A percentile compares a stretch with the other conserved stretches of the same genome.
Conservation (phyloP, 2,888 invertebrate genomes). For the Lithophane socia region DNA sequence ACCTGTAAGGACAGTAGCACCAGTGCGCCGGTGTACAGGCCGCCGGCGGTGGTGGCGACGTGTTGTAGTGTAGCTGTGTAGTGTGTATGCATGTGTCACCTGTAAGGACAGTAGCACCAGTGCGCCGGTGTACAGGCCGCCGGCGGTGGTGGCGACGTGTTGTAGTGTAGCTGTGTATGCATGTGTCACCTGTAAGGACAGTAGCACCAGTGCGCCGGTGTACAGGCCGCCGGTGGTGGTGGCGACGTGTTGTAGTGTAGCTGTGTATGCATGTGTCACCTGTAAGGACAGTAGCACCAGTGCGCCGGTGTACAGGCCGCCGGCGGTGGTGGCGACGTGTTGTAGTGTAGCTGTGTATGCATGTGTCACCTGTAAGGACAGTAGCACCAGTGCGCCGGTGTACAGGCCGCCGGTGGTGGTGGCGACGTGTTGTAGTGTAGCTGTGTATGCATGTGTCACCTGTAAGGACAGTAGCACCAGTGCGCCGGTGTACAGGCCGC, state of each 20-base stretch:
- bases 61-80: no score
- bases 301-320: not conserved
- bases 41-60: constrained; percentile 96
- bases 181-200: no score
- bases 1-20: constrained; percentile 88
- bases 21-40: constrained; percentile 94
- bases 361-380: not conserved
- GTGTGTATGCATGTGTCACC: no score
- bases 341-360: not conserved
- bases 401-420: not conserved
- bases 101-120: no score
- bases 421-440: not conserved
- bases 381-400: not conserved
- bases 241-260: not conserved
- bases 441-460: constrained; percentile 82
- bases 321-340: constrained; percentile 4
- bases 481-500: constrained; percentile 95
- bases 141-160: no score
- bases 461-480: constrained; percentile 87
- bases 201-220: no score
- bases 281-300: not conserved
- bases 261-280: not conserved
- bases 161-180: no score
- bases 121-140: no score
- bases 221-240: no score